Percentiles rank a stretch among this genome's conserved stretches.
Evolutionary conservation across 2,797 vertebrate species (phyloP).

Genomic region (Anableps anableps): DNA sequence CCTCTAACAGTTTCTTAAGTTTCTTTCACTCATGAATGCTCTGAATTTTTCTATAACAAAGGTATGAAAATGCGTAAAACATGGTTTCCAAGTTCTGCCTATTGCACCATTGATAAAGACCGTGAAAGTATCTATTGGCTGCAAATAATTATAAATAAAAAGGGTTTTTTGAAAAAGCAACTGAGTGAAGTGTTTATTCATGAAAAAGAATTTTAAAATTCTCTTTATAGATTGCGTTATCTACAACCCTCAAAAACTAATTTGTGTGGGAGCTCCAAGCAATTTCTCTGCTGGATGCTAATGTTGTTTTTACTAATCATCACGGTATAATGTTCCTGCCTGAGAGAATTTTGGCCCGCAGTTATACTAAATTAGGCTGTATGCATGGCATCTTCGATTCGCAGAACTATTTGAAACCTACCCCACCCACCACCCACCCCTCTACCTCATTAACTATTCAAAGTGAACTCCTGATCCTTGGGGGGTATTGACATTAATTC

Average conservation of each 20-base stretch:
- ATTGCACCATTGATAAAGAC: slow-evolving; percentile 13
- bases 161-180: slow-evolving; percentile 37
- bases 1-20: slow-evolving; percentile 6
- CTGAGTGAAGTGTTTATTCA: slow-evolving; percentile 38
- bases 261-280: slow-evolving; percentile 63
- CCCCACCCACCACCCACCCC: slow-evolving; percentile 47
- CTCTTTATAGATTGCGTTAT: slow-evolving; percentile 53
- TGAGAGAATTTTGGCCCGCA: slow-evolving; percentile 70
- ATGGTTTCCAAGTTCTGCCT: background rate
- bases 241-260: slow-evolving; percentile 51
- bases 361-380: slow-evolving; percentile 77
- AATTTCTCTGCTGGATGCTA: slow-evolving; percentile 63
- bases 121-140: slow-evolving; percentile 16
- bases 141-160: slow-evolving; percentile 33
- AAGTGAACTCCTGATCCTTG: slow-evolving; percentile 75
- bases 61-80: slow-evolving; percentile 1
- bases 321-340: slow-evolving; percentile 71
- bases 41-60: slow-evolving; percentile 12
- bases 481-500: slow-evolving; percentile 81
- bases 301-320: slow-evolving; percentile 81
- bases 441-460: slow-evolving; percentile 78
- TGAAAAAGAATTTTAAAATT: slow-evolving; percentile 42
- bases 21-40: slow-evolving; percentile 1
- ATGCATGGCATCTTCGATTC: slow-evolving; percentile 66
- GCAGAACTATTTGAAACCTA: slow-evolving; percentile 58